Conservation (phyloP, 2,113 vertebrate genomes). For the Bucco capensis region DNA sequence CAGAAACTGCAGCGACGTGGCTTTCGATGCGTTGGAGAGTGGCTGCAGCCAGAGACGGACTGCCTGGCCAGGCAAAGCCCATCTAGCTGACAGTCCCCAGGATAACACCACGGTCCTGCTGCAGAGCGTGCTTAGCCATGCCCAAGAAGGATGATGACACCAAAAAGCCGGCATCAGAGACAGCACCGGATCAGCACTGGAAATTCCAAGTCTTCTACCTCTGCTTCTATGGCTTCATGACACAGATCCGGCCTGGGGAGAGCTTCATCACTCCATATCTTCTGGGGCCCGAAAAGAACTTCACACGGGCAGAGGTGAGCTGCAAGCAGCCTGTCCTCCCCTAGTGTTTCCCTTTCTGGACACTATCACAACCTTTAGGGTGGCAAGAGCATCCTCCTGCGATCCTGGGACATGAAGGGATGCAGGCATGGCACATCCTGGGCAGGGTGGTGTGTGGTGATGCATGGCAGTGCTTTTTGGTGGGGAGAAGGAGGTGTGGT, state of each 20-base stretch:
- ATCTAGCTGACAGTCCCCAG: neutral
- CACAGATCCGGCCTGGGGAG: constrained; percentile 40
- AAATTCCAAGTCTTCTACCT: constrained; percentile 53
- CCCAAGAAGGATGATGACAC: neutral
- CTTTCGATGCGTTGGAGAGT: neutral
- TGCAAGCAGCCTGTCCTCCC: rapidly evolving
- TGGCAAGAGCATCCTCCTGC: rapidly evolving
- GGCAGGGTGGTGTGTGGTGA: rapidly evolving
- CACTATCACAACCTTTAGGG: rapidly evolving
- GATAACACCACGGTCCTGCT: neutral
- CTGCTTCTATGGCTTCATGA: constrained; percentile 61
- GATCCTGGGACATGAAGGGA: neutral
- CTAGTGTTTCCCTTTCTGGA: neutral
- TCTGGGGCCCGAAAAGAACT: neutral
- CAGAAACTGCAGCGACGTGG: neutral
- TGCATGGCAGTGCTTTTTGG: rapidly evolving
- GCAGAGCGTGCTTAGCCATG: neutral
- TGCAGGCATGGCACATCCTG: rapidly evolving
- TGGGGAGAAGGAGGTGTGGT: neutral
- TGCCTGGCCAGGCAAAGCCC: neutral
- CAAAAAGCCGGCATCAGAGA: neutral
- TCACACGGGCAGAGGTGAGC: constrained; percentile 39
- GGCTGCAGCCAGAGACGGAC: neutral
- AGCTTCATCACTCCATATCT: constrained; percentile 55
- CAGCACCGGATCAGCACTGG: neutral